These are phyloP conservation scores for Parus major DNA, from an alignment of 2,113 vertebrate genomes.

Conservation along the genomic window DNA sequence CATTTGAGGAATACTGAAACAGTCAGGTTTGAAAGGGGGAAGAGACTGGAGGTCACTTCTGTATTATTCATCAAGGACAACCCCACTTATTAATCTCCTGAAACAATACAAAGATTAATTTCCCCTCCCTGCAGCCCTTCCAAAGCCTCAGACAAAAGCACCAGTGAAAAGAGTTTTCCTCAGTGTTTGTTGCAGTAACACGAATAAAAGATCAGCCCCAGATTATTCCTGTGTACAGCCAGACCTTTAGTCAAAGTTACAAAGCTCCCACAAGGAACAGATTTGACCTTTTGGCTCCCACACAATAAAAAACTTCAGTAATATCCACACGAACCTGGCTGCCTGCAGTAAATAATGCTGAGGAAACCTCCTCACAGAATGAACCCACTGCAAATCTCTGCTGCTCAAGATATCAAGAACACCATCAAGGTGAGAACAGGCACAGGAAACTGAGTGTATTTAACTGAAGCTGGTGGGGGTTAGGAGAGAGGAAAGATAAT, in stretches of 20 bases:
- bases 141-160: neutral
- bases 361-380: neutral
- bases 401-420: neutral
- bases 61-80: neutral
- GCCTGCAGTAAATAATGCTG: neutral
- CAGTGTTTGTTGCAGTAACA: neutral
- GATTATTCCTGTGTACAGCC: neutral
- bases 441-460: neutral
- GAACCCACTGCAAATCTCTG: neutral
- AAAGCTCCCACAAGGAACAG: neutral
- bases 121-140: neutral
- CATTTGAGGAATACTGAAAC: neutral
- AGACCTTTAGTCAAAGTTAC: neutral
- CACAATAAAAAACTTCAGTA: neutral
- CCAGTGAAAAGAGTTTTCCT: neutral
- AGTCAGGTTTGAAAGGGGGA: neutral
- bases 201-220: neutral
- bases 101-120: conserved; percentile 11
- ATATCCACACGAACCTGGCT: neutral
- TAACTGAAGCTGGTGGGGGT: neutral
- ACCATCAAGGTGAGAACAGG: neutral
- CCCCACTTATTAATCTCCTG: neutral
- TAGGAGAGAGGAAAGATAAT: neutral
- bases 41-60: neutral
- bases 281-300: neutral